Conservation (phyloP, 1,140 invertebrate genomes). For the Macrosteles quadrilineatus region DNA sequence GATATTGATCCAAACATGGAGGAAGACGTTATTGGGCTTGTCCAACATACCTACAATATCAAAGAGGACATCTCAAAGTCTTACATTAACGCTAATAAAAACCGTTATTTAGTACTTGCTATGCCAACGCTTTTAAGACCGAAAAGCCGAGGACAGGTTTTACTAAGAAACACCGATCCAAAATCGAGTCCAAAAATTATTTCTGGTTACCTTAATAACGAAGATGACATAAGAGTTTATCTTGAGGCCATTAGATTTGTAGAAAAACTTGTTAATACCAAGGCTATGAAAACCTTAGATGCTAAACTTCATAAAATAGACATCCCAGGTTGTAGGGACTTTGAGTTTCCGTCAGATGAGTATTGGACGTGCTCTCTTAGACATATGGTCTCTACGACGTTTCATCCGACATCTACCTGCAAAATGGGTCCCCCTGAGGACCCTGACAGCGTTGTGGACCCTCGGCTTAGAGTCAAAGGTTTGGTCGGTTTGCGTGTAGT, state of each 20-base stretch:
- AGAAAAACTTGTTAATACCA: conserved; percentile 54
- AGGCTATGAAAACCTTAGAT: conserved; percentile 57
- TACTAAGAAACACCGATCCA: conserved; percentile 55
- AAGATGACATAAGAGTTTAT: conserved; percentile 35
- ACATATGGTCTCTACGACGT: conserved; percentile 54
- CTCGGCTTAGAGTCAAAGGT: conserved; percentile 48
- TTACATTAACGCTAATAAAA: conserved; percentile 51
- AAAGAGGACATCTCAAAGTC: conserved; percentile 71
- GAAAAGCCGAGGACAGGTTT: conserved; percentile 52
- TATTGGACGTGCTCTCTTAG: conserved; percentile 49
- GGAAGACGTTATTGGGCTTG: conserved; percentile 67
- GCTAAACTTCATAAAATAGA: conserved; percentile 18
- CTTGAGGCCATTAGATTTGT: conserved; percentile 58
- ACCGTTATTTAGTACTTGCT: conserved; percentile 57
- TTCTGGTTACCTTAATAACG: conserved; percentile 54
- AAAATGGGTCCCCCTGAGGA: conserved; percentile 58
- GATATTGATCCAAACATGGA: neutral
- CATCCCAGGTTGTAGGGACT: conserved; percentile 29
- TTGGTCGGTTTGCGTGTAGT: conserved; percentile 48
- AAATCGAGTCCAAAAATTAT: conserved; percentile 59
- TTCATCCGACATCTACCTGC: conserved; percentile 62
- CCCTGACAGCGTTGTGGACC: conserved; percentile 54
- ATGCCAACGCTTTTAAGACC: conserved; percentile 54
- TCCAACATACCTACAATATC: conserved; percentile 45
- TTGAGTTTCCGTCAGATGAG: conserved; percentile 44